A percentile compares a stretch with the other conserved stretches of the same genome.
phyloP scores from a whole-genome alignment of 2,888 invertebrate species.

The Drosophila anomalipes region DNA sequence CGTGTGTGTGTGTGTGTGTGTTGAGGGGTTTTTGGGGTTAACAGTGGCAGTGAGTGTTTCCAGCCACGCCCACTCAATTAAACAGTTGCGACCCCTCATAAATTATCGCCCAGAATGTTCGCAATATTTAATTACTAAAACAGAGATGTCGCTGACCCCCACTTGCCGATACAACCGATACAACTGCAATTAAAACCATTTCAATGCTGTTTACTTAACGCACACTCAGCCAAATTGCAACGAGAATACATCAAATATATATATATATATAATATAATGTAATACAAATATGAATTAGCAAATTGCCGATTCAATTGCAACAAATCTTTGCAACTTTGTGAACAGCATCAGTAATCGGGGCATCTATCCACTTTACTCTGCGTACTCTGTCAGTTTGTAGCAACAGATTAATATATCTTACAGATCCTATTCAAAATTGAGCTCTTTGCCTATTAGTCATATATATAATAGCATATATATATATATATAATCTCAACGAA shows the following conservation, averaged over 20 bases:
- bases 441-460: not conserved
- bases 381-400: not conserved
- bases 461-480: not conserved
- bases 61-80: slow-evolving; percentile 31
- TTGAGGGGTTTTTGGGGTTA: not conserved
- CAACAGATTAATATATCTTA: not conserved
- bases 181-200: slow-evolving; percentile 33
- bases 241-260: not conserved
- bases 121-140: slow-evolving; percentile 62
- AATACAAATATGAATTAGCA: not conserved
- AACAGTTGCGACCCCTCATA: slow-evolving; percentile 49
- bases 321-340: no score
- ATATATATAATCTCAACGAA: not conserved
- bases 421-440: not conserved
- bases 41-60: slow-evolving; percentile 6
- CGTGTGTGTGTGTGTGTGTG: no score
- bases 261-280: not conserved
- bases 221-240: slow-evolving; percentile 28
- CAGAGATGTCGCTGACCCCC: slow-evolving; percentile 60
- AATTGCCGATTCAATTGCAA: not conserved
- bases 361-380: not conserved
- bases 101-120: slow-evolving; percentile 38
- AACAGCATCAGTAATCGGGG: not conserved
- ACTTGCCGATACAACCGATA: slow-evolving; percentile 2
- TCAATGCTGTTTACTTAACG: slow-evolving; percentile 10